Evolutionary conservation across 2,113 vertebrate species (phyloP).

Genomic region (Australoheros scitulus): DNA sequence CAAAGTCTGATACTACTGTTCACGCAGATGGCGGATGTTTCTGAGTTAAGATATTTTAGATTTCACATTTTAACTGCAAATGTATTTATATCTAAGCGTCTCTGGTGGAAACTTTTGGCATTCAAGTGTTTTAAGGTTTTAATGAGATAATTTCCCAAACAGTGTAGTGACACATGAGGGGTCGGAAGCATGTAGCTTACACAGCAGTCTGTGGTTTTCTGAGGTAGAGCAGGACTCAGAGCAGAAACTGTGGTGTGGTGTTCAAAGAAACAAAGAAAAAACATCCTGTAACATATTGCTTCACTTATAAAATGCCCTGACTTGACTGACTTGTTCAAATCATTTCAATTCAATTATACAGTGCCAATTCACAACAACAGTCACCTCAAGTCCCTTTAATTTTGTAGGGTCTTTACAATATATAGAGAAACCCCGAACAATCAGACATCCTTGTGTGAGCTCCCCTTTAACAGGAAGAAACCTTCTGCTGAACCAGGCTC

Average conservation of each 20-base stretch:
- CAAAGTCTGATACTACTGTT: too few relatives aligned
- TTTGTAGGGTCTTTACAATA: background rate
- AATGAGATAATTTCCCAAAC: background rate
- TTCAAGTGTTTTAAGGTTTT: background rate
- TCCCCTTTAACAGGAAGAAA: background rate
- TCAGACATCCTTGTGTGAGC: accelerated
- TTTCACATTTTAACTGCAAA: too few relatives aligned
- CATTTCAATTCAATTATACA: background rate
- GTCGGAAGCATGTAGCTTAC: background rate
- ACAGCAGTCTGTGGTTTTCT: accelerated
- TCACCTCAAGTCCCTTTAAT: background rate
- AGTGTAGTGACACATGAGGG: background rate
- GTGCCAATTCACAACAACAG: background rate
- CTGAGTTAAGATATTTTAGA: too few relatives aligned
- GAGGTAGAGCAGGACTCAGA: background rate
- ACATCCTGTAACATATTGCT: background rate
- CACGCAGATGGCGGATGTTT: too few relatives aligned
- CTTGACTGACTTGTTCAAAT: background rate
- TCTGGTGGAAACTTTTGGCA: accelerated
- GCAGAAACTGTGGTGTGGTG: background rate
- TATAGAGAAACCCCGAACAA: too few relatives aligned
- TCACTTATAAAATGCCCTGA: background rate
- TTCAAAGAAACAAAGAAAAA: background rate
- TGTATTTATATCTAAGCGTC: background rate
- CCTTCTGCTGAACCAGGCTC: background rate